Evolutionary conservation across 37 sponge, comb jelly and placozoan genomes (phyloP).

Genomic region (Crambe crambe): DNA sequence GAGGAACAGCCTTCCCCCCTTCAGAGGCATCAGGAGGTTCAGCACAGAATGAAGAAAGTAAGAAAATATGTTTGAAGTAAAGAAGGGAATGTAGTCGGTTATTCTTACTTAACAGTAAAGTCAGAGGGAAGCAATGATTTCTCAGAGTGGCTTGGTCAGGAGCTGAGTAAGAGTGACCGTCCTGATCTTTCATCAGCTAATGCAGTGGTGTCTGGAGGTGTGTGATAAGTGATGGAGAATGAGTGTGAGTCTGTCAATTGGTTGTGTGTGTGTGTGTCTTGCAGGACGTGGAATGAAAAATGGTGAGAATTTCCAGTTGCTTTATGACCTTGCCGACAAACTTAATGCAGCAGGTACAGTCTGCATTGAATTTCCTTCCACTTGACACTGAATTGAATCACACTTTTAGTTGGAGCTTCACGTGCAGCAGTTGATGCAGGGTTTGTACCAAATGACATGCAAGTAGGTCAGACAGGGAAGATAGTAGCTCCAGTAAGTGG

Average conservation of each 20-base stretch:
- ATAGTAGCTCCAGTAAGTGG: constrained; percentile 96
- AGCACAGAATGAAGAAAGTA: constrained; percentile 52
- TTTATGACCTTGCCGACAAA: constrained; percentile 97
- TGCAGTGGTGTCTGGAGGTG: constrained; percentile 95
- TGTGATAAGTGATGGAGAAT: not conserved
- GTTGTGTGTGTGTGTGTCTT: not conserved
- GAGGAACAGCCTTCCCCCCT: constrained; percentile 94
- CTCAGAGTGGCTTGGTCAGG: constrained; percentile 79
- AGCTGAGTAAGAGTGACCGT: constrained; percentile 88
- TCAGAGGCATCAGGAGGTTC: constrained; percentile 65
- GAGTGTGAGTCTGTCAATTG: not conserved
- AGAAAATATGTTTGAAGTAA: not conserved
- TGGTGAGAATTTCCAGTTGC: constrained; percentile 96
- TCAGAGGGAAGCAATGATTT: constrained; percentile 13
- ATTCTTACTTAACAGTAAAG: constrained; percentile 1
- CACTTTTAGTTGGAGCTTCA: constrained; percentile 90
- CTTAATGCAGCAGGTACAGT: constrained; percentile 92
- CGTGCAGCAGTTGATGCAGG: constrained; percentile 99
- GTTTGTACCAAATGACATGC: constrained; percentile 97
- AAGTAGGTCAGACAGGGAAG: constrained; percentile 99
- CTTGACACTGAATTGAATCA: not conserved
- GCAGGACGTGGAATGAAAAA: constrained; percentile 96
- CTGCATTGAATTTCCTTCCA: too few species aligned
- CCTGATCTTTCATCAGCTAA: constrained; percentile 93
- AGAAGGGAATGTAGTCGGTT: not conserved